These are phyloP conservation scores for Drosophila lini DNA, from an alignment of 1,140 invertebrate genomes.

Conservation along the genomic window DNA sequence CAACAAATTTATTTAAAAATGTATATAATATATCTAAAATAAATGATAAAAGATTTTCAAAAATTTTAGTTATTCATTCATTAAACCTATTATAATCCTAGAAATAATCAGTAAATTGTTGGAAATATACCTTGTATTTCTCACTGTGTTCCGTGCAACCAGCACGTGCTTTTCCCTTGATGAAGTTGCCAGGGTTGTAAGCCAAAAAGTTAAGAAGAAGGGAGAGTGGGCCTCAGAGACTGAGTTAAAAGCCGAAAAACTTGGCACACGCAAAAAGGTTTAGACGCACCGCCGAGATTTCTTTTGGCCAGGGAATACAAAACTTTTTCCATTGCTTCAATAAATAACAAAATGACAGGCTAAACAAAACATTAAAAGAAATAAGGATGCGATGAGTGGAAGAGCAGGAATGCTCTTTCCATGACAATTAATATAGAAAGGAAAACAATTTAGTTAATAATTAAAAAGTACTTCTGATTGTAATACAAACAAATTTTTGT, in stretches of 20 bases:
- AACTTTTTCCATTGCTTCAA: constrained; percentile 59
- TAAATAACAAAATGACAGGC: constrained; percentile 73
- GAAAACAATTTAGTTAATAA: neutral
- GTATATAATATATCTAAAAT: neutral
- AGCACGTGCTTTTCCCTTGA: constrained; percentile 63
- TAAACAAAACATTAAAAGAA: constrained; percentile 24
- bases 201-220: constrained; percentile 7
- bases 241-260: constrained; percentile 74
- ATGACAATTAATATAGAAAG: neutral
- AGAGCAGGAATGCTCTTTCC: constrained; percentile 5
- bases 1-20: neutral
- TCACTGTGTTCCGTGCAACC: neutral
- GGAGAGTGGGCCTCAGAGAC: constrained; percentile 17
- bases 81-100: neutral
- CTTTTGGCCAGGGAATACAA: constrained; percentile 43
- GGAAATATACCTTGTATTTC: neutral
- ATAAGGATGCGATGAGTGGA: too few relatives aligned
- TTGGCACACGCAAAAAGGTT: constrained; percentile 66
- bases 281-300: constrained; percentile 68
- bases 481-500: neutral
- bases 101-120: neutral
- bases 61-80: neutral
- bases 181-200: constrained; percentile 59
- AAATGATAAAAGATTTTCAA: neutral
- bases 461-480: too few relatives aligned